A percentile compares a stretch with the other conserved stretches of the same genome.
phyloP scores from a whole-genome alignment of 2,888 invertebrate species.

The Plagodis pulveraria region DNA sequence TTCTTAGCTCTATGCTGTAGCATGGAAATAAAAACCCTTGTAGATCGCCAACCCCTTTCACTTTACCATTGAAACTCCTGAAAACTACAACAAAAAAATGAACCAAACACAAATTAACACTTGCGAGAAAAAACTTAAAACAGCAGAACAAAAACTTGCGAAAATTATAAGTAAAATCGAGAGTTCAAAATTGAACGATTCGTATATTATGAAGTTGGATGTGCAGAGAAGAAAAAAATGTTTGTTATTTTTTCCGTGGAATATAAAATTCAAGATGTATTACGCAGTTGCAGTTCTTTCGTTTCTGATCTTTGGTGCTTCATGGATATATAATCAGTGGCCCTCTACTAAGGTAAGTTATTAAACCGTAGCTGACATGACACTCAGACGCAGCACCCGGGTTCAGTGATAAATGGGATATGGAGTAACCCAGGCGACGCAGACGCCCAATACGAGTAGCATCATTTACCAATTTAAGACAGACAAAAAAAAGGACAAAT shows the following conservation, averaged over 20 bases:
- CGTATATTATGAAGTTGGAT: constrained; percentile 54
- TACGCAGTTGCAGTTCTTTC: constrained; percentile 28
- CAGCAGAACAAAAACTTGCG: constrained; percentile 63
- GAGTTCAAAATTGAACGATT: constrained; percentile 55
- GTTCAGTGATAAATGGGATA: too few species aligned
- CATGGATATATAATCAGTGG: constrained; percentile 51
- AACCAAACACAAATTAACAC: constrained; percentile 49
- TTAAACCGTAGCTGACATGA: too few species aligned
- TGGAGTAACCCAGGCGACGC: too few species aligned
- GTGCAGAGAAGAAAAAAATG: constrained; percentile 33
- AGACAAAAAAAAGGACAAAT: too few species aligned
- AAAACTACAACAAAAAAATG: constrained; percentile 45
- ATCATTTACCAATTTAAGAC: too few species aligned
- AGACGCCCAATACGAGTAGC: too few species aligned
- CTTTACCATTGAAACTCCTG: constrained; percentile 32
- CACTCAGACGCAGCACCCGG: too few species aligned
- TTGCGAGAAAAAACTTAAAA: constrained; percentile 68
- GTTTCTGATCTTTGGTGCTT: constrained; percentile 35
- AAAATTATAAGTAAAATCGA: constrained; percentile 71
- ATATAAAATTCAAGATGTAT: constrained; percentile 22
- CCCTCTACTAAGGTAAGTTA: constrained; percentile 51
- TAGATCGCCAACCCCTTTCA: constrained; percentile 41
- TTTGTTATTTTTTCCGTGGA: neutral
- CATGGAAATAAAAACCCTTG: constrained; percentile 26
- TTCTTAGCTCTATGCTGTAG: constrained; percentile 21